Evolutionary conservation across 2,113 vertebrate species (phyloP).

Genomic region (Rafetus swinhoei): DNA sequence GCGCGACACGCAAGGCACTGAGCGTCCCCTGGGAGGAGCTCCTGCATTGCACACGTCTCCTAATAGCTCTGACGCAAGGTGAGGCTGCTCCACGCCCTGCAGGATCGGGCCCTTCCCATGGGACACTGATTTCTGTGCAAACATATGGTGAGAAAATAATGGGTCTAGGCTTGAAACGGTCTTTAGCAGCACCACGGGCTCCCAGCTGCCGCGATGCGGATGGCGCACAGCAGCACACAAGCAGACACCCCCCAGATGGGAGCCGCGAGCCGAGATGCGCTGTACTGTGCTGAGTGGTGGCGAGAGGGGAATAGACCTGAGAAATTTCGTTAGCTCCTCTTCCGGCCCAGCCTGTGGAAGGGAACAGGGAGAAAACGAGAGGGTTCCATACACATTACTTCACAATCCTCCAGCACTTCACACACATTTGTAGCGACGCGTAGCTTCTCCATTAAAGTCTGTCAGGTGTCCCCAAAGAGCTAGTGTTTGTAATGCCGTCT

Average conservation of each 20-base stretch:
- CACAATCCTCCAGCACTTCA: not conserved
- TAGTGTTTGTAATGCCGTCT: not conserved
- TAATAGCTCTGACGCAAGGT: accelerated
- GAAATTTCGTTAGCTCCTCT: not conserved
- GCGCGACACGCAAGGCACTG: not conserved
- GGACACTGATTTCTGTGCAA: slow-evolving; percentile 35
- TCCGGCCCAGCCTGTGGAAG: not conserved
- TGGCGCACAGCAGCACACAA: slow-evolving; percentile 32
- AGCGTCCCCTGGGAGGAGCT: not conserved
- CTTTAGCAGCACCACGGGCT: slow-evolving; percentile 62
- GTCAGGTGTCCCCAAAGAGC: not conserved
- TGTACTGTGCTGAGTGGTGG: not conserved
- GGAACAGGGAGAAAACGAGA: not conserved
- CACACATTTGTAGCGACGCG: not conserved
- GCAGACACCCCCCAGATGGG: slow-evolving; percentile 29
- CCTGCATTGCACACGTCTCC: accelerated
- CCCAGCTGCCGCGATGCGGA: not conserved
- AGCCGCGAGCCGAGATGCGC: slow-evolving; percentile 16
- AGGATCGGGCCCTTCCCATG: not conserved
- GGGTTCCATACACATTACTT: not conserved
- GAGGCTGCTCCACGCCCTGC: accelerated
- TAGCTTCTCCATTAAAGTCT: not conserved
- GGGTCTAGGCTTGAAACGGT: slow-evolving; percentile 53
- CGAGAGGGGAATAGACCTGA: not conserved
- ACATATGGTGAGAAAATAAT: slow-evolving; percentile 63